These are phyloP conservation scores for Meloidogyne hapla DNA, from an alignment of 1,140 invertebrate species.

Conservation along the genomic window DNA sequence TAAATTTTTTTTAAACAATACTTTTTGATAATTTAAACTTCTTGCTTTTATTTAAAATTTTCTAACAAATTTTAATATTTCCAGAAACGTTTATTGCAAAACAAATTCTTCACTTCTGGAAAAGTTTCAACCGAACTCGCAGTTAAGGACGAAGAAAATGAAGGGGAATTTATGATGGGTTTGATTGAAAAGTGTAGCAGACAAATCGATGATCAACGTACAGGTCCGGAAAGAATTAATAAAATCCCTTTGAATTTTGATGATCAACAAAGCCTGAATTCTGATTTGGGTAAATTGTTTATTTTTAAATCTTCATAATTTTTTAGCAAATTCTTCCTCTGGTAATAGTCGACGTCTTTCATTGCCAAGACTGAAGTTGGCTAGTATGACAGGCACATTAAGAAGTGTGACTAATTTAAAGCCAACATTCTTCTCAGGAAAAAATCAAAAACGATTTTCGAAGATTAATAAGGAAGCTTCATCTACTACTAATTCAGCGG, in stretches of 20 bases:
- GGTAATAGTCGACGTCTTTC: not conserved
- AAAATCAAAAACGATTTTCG: too few relatives aligned
- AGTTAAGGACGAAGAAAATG: not conserved
- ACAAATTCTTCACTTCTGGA: not conserved
- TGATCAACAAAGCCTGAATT: not conserved
- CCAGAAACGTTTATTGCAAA: not conserved
- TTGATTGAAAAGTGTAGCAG: not conserved
- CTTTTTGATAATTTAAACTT: too few relatives aligned
- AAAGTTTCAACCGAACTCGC: not conserved
- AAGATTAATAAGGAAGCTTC: too few relatives aligned
- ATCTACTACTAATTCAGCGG: too few relatives aligned
- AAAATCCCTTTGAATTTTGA: not conserved
- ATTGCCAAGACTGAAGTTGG: not conserved
- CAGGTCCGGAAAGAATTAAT: not conserved
- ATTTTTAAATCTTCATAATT: too few relatives aligned
- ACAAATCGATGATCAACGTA: slow-evolving; percentile 16
- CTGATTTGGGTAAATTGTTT: too few relatives aligned
- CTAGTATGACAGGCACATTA: too few relatives aligned
- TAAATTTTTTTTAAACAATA: not conserved
- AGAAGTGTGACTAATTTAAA: too few relatives aligned
- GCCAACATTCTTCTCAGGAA: too few relatives aligned
- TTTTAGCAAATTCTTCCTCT: too few relatives aligned
- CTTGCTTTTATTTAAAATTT: too few relatives aligned
- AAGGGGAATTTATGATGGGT: not conserved
- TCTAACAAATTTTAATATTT: not conserved